These are phyloP conservation scores for Icerya purchasi DNA, from an alignment of 2,888 invertebrate species.

Conservation along the genomic window DNA sequence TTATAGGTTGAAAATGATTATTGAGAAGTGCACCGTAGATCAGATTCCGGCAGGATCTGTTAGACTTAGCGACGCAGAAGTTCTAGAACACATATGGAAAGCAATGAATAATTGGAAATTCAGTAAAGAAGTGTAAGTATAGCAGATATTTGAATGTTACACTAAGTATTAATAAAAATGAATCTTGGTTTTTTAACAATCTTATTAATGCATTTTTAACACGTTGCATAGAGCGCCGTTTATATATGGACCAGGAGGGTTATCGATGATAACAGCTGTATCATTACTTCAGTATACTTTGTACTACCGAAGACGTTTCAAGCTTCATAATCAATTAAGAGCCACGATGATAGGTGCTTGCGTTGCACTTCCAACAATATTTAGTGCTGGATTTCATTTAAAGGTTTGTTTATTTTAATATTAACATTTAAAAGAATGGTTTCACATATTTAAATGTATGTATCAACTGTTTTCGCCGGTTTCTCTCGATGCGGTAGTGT, in stretches of 20 bases:
- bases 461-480: no score
- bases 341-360: not conserved
- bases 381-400: not conserved
- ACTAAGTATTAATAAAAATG: no score
- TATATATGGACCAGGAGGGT: not conserved
- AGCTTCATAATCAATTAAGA: not conserved
- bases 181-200: no score
- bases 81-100: not conserved
- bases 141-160: no score
- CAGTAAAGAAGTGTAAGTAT: not conserved
- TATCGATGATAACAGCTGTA: not conserved
- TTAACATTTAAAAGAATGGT: no score
- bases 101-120: not conserved
- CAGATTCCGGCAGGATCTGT: not conserved
- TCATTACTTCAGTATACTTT: not conserved
- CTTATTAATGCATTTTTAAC: not conserved
- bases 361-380: not conserved
- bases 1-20: not conserved
- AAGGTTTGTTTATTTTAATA: no score
- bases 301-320: not conserved
- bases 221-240: not conserved
- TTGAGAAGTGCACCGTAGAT: not conserved
- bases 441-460: no score
- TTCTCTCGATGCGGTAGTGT: no score
- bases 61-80: not conserved